phyloP scores from a whole-genome alignment of 1,140 invertebrate genomes.

The Hormaphis cornu region DNA sequence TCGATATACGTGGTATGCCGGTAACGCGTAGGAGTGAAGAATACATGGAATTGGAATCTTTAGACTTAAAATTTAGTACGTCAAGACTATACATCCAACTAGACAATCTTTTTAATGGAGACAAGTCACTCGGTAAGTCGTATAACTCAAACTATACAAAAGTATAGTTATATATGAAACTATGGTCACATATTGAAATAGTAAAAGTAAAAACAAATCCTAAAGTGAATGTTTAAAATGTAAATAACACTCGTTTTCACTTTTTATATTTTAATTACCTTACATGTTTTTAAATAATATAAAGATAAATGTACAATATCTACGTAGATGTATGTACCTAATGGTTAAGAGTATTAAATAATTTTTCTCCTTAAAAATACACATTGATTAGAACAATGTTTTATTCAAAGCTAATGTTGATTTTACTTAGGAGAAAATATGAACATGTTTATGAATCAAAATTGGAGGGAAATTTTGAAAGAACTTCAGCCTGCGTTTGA shows the following conservation, averaged over 20 bases:
- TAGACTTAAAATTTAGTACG: conserved; percentile 35
- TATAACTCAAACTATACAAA: neutral
- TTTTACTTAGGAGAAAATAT: conserved; percentile 40
- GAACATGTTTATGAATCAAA: conserved; percentile 52
- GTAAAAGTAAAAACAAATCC: too few relatives aligned
- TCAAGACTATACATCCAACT: conserved; percentile 35
- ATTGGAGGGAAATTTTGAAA: conserved; percentile 47
- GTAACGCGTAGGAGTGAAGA: conserved; percentile 9
- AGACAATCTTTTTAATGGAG: conserved; percentile 22
- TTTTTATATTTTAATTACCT: too few relatives aligned
- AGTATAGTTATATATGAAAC: too few relatives aligned
- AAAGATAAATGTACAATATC: too few relatives aligned
- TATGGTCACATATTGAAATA: too few relatives aligned
- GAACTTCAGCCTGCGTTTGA: conserved; percentile 46
- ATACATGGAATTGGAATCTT: conserved; percentile 34
- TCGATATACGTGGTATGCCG: neutral
- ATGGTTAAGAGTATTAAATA: too few relatives aligned
- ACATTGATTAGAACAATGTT: neutral
- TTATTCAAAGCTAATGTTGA: neutral
- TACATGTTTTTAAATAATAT: too few relatives aligned
- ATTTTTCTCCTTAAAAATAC: too few relatives aligned
- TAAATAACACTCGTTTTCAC: too few relatives aligned
- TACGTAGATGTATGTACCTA: too few relatives aligned
- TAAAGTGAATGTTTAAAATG: too few relatives aligned
- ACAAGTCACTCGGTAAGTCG: neutral